phyloP scores from a whole-genome alignment of 1,140 invertebrate genomes.

The Oreohelix idahoensis region DNA sequence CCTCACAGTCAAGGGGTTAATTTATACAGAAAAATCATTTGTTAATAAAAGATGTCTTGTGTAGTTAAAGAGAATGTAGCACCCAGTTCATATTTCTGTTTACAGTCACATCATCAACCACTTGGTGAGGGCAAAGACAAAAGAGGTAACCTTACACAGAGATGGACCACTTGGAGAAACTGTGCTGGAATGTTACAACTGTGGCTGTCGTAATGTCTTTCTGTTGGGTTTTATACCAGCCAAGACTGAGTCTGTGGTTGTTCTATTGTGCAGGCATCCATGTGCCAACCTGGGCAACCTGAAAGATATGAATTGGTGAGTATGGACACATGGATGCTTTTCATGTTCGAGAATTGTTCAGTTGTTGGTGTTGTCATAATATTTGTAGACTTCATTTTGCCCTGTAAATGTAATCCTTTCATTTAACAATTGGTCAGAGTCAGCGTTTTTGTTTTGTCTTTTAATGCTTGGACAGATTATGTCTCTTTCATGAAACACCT shows the following conservation, averaged over 20 bases:
- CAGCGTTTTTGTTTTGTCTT: too few species aligned
- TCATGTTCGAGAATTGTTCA: too few species aligned
- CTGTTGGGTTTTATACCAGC: slow-evolving; percentile 98
- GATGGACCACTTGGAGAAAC: slow-evolving; percentile 99
- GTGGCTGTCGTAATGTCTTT: slow-evolving; percentile 94
- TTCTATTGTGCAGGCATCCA: slow-evolving; percentile 95
- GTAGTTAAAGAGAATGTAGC: too few species aligned
- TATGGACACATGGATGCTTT: slow-evolving; percentile 29
- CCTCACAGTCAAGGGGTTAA: too few species aligned
- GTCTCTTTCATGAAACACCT: too few species aligned
- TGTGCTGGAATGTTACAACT: slow-evolving; percentile 98
- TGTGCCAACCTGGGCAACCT: slow-evolving; percentile 96
- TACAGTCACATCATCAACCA: slow-evolving; percentile 98
- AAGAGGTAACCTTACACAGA: slow-evolving; percentile 97
- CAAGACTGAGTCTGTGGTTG: slow-evolving; percentile 99
- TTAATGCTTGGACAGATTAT: too few species aligned
- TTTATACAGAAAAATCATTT: too few species aligned
- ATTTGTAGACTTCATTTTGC: too few species aligned
- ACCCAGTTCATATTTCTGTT: neutral
- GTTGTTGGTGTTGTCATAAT: too few species aligned
- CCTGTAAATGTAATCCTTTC: too few species aligned
- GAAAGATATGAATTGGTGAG: slow-evolving; percentile 97
- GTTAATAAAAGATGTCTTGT: too few species aligned
- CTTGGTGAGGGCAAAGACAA: slow-evolving; percentile 96
- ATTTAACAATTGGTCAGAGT: too few species aligned